Base-by-base conservation (phyloP, 2,797 vertebrate species). In the Eutrigla gurnardus region DNA sequence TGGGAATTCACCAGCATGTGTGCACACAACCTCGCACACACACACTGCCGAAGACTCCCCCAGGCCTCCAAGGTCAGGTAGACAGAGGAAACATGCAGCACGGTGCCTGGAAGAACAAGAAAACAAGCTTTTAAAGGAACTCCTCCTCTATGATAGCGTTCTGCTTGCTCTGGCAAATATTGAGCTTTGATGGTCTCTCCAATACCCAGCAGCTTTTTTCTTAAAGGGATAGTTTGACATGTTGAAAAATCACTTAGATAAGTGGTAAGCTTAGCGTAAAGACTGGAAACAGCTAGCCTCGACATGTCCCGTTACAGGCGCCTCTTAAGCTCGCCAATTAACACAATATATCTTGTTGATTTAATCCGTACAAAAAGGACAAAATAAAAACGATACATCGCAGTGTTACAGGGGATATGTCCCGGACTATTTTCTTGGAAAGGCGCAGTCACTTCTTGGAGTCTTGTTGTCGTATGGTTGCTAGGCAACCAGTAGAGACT, bases 21-120 rank as follows among this genome's bases (percentile, higher is more conserved):
- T 33, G 60, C 62, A 64, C 57, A 58, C 65, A 66, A 7, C 32
- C 25, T 6, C 59, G 60, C 69, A 73, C 53, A 39, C 50, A 40
- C 63, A 64, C 72, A 58, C 58, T 73, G 43, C 54, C 43, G 69
- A 85, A 75, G 60, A 67, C 66, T 76, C 75, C 77, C 83, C 32
- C 25, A 72, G 84, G 83, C 67, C 71, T 85, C 78, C 85, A 85
- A 88, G 91, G 90, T 91, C 86, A 91, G 83, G 66, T 81, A 76
- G 75, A 80, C 68, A 72, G 67, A 83, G 76, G 80, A 86, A 89
- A 84, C 77, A 76, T 73, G 40, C 79, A 83, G 65, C 80, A 54
- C 77, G 66, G 65, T 58, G 64, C 81, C 75, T 82, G 14, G 9
- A 82, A 81, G 62, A 75, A 73, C 67, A 7, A 47, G 14, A 71